A percentile compares a stretch with the other conserved stretches of the same genome.
These are phyloP conservation scores for Eurois occulta DNA, from an alignment of 2,888 invertebrate genomes.

Conservation along the genomic window DNA sequence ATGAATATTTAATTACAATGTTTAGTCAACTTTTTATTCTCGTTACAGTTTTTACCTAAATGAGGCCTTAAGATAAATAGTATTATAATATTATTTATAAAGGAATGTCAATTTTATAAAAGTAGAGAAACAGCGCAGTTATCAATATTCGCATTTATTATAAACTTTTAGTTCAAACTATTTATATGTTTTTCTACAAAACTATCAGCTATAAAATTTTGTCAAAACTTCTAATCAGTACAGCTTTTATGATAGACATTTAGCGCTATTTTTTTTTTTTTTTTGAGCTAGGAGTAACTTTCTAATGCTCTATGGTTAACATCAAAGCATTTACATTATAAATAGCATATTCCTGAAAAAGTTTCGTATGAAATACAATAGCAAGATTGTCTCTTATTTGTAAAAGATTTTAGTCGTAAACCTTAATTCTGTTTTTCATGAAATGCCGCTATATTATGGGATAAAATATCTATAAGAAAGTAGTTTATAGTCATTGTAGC, in stretches of 20 bases:
- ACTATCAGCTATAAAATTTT: conserved; percentile 59
- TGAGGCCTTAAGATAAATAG: conserved; percentile 57
- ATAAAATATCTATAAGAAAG: not conserved
- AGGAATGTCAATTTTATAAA: conserved; percentile 67
- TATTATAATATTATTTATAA: conserved; percentile 44
- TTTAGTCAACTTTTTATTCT: conserved; percentile 30
- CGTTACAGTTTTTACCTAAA: conserved; percentile 31
- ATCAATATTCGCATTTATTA: conserved; percentile 42
- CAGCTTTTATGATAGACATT: conserved; percentile 32
- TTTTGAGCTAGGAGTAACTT: conserved; percentile 34
- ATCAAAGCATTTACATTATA: conserved; percentile 19
- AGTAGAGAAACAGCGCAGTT: conserved; percentile 56
- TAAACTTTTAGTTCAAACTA: conserved; percentile 38
- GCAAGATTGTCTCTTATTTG: not conserved
- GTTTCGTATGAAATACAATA: not conserved
- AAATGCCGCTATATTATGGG: not conserved
- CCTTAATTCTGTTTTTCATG: conserved; percentile 9
- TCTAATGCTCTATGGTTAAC: conserved; percentile 31
- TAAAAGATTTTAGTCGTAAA: not conserved
- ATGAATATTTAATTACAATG: conserved; percentile 22
- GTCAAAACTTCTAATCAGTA: conserved; percentile 42
- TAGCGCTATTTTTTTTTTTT: conserved; percentile 9
- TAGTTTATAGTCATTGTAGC: conserved; percentile 42
- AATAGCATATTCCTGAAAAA: not conserved
- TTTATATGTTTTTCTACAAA: conserved; percentile 49